These are phyloP conservation scores for Dichetophora obliterata DNA, from an alignment of 2,888 invertebrate genomes.

Conservation along the genomic window DNA sequence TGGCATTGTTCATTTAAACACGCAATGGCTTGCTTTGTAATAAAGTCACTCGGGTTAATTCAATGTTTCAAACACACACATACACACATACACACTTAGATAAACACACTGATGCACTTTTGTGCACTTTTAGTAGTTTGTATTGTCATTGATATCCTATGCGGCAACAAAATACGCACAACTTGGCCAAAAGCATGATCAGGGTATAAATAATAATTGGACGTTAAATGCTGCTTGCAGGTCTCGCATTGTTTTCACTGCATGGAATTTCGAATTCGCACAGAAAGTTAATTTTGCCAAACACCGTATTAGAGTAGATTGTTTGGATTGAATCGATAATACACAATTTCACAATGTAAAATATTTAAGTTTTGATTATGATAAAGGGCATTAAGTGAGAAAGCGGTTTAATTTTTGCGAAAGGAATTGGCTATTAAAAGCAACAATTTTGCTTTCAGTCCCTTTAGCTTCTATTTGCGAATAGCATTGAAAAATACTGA, in stretches of 20 bases:
- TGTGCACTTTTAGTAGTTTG: not conserved
- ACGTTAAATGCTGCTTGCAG: not conserved
- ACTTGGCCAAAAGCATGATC: not conserved
- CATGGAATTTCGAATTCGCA: not conserved
- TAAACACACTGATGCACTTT: no score
- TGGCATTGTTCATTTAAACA: conserved; percentile 3
- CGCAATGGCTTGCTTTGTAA: not conserved
- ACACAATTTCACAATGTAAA: no score
- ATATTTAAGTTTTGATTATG: not conserved
- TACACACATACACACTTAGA: not conserved
- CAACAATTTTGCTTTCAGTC: no score
- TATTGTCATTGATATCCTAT: not conserved
- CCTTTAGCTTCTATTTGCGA: no score
- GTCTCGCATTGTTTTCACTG: not conserved
- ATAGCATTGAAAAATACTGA: no score
- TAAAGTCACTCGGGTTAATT: not conserved
- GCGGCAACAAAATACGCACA: not conserved
- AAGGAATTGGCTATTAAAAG: no score
- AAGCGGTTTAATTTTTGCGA: no score
- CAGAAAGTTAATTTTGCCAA: not conserved
- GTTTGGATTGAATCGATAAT: not conserved
- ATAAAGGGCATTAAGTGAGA: no score
- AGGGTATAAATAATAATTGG: conserved; percentile 15
- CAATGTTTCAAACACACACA: not conserved
- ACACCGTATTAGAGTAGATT: not conserved